A percentile compares a stretch with the other conserved stretches of the same genome.
phyloP scores from a whole-genome alignment of 2,797 vertebrate species.

The Poeciliopsis presidionis region DNA sequence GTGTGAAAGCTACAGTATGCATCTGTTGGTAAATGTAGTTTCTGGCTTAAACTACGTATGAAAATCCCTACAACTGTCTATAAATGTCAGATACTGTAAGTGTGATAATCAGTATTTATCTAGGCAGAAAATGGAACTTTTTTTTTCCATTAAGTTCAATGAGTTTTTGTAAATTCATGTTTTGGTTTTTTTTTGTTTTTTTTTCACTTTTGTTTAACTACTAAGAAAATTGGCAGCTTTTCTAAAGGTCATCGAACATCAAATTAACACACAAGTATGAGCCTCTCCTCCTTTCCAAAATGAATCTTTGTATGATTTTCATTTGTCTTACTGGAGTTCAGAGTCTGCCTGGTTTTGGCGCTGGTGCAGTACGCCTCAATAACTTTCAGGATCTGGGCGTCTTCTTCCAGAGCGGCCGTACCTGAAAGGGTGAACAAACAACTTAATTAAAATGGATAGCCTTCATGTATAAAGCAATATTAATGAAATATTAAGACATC shows the following conservation, averaged over 20 bases:
- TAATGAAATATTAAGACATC: no score
- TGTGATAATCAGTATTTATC: background rate
- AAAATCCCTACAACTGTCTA: background rate
- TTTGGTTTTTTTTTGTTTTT: background rate
- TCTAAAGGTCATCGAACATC: background rate
- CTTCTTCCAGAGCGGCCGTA: constrained; percentile 97
- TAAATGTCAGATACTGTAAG: background rate
- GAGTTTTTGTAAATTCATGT: background rate
- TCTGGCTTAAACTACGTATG: background rate
- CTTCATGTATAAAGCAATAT: background rate
- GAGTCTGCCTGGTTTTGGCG: constrained; percentile 97
- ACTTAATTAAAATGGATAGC: background rate
- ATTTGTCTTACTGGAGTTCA: constrained; percentile 95
- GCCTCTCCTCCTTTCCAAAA: constrained; percentile 7
- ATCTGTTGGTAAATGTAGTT: background rate
- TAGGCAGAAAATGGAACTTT: background rate
- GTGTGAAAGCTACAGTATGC: background rate
- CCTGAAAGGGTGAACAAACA: constrained; percentile 74
- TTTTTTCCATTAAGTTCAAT: background rate
- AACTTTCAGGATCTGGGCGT: constrained; percentile 98
- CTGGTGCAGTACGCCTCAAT: constrained; percentile 99
- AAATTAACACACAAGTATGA: constrained; percentile 13
- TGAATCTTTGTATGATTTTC: constrained; percentile 1
- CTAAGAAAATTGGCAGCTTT: background rate
- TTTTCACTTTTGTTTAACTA: background rate